These are phyloP conservation scores for Orchesella cincta DNA, from an alignment of 1,140 invertebrate species.

Conservation along the genomic window DNA sequence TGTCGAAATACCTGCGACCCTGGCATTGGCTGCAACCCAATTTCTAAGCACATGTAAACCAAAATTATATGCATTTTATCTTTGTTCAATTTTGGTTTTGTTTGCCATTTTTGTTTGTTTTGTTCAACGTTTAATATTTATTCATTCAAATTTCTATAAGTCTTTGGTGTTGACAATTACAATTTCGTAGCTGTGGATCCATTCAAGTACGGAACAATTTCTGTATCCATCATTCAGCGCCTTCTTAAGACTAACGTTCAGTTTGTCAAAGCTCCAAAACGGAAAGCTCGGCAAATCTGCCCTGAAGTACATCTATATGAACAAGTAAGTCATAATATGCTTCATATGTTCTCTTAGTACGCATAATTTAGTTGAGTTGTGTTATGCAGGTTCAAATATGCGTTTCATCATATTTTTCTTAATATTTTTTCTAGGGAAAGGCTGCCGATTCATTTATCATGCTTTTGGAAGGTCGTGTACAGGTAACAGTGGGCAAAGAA, in stretches of 20 bases:
- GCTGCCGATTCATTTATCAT: constrained; percentile 61
- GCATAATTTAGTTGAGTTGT: constrained; percentile 30
- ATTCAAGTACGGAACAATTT: constrained; percentile 37
- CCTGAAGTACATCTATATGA: constrained; percentile 38
- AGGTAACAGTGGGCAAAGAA: constrained; percentile 57
- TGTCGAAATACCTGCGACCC: constrained; percentile 36
- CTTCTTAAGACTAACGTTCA: constrained; percentile 35
- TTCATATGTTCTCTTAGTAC: too few species aligned
- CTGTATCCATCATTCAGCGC: constrained; percentile 39
- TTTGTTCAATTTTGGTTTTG: too few species aligned
- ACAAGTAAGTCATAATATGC: constrained; percentile 28
- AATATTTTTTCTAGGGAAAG: constrained; percentile 46
- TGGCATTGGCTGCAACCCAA: constrained; percentile 40
- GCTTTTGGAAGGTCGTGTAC: constrained; percentile 60
- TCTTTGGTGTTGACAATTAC: too few species aligned
- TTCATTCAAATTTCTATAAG: neutral
- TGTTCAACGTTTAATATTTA: neutral
- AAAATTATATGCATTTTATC: too few species aligned
- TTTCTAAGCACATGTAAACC: constrained; percentile 42
- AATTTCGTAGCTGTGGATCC: constrained; percentile 39
- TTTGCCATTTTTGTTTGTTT: too few species aligned
- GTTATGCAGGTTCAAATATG: constrained; percentile 57
- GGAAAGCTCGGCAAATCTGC: constrained; percentile 24
- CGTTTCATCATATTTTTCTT: constrained; percentile 40
- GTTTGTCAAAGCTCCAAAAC: constrained; percentile 36